These are phyloP conservation scores for Microdon myrmicae DNA, from an alignment of 2,888 invertebrate species.

Conservation along the genomic window DNA sequence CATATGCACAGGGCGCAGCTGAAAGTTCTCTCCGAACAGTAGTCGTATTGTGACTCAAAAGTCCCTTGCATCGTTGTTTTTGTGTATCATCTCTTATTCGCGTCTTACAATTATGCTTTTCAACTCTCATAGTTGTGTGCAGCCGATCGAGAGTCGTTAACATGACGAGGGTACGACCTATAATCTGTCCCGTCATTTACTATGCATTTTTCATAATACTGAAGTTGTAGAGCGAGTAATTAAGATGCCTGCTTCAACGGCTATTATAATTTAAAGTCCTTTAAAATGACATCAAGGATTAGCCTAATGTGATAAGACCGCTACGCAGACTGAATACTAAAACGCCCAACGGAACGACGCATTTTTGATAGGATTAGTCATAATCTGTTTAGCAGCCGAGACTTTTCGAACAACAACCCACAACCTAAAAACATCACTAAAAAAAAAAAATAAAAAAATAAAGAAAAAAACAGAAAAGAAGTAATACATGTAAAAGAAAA, in stretches of 20 bases:
- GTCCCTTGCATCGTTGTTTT: too few species aligned
- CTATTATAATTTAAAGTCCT: conserved; percentile 50
- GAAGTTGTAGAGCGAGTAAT: conserved; percentile 11
- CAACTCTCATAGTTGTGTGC: too few species aligned
- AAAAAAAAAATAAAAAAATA: conserved; percentile 1
- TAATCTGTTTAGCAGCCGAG: conserved; percentile 49
- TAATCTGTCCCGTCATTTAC: background rate
- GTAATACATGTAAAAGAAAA: too few species aligned
- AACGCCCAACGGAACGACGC: conserved; percentile 31
- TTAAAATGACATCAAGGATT: conserved; percentile 53
- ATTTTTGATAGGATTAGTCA: conserved; percentile 50
- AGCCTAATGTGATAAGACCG: conserved; percentile 52
- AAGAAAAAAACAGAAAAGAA: conserved; percentile 12
- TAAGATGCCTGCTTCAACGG: conserved; percentile 39
- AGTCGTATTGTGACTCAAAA: too few species aligned
- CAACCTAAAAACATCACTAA: conserved; percentile 13
- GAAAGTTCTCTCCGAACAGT: too few species aligned
- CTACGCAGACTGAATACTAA: conserved; percentile 45
- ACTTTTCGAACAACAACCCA: too few species aligned
- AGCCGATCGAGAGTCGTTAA: conserved; percentile 5
- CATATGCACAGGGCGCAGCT: too few species aligned
- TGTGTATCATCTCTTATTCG: too few species aligned
- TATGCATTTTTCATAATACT: conserved; percentile 14
- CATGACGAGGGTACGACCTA: background rate
- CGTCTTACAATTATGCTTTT: too few species aligned